Percentiles rank a stretch among this genome's conserved stretches.
Conservation (phyloP, 2,113 vertebrate species). For the Marmota flaviventris region DNA sequence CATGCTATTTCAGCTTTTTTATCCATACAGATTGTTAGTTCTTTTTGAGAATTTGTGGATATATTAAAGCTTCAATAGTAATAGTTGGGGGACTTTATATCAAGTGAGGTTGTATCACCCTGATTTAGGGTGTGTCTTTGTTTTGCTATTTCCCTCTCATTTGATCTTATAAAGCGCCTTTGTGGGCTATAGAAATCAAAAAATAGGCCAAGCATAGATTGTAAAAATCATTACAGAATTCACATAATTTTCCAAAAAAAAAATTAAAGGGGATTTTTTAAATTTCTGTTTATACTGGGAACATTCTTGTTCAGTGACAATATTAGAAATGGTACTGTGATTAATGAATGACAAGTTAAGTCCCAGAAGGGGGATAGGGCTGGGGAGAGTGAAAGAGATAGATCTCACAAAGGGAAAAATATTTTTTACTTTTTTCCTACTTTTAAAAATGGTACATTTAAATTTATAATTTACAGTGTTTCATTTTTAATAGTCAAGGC, state of each 20-base stretch:
- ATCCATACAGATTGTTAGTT: neutral
- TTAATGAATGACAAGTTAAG: constrained; percentile 53
- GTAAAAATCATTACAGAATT: constrained; percentile 52
- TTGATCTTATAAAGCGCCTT: constrained; percentile 62
- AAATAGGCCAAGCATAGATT: constrained; percentile 63
- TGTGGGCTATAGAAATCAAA: constrained; percentile 63
- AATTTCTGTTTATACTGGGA: neutral
- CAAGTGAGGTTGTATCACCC: neutral
- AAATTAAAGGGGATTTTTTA: neutral
- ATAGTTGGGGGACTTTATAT: constrained; percentile 20
- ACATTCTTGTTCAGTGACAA: constrained; percentile 61
- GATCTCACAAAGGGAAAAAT: neutral
- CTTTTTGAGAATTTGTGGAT: constrained; percentile 49
- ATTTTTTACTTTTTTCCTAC: constrained; percentile 67
- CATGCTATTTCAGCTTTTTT: neutral
- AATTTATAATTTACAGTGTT: constrained; percentile 36
- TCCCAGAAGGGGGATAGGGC: neutral
- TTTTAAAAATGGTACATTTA: constrained; percentile 78
- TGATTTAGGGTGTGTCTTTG: constrained; percentile 53
- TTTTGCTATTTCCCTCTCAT: constrained; percentile 76
- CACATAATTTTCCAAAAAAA: constrained; percentile 67
- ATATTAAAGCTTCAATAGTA: constrained; percentile 58
- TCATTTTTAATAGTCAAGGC: constrained; percentile 47
- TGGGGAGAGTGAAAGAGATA: no score
- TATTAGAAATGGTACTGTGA: constrained; percentile 68